Evolutionary conservation across 1,140 invertebrate species (phyloP).

Genomic region (Ruditapes philippinarum): DNA sequence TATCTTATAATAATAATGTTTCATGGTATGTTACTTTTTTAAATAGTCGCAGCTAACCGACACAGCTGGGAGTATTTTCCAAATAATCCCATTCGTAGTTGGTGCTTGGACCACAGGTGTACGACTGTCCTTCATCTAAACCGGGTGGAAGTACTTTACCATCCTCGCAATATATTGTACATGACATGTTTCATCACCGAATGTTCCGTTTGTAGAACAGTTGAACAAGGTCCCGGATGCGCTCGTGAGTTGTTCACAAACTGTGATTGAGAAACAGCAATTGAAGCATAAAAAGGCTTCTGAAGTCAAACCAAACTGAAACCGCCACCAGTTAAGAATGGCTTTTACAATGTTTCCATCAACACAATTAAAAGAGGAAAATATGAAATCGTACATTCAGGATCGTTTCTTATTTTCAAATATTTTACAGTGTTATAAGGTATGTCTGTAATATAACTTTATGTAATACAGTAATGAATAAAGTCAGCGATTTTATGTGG

Average conservation of each 20-base stretch:
- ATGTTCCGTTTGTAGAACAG: background rate
- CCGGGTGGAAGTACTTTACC: background rate
- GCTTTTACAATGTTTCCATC: too few species aligned
- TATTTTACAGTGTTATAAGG: too few species aligned
- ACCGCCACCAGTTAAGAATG: background rate
- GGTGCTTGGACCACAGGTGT: background rate
- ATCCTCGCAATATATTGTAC: background rate
- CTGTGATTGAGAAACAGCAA: background rate
- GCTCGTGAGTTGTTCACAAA: background rate
- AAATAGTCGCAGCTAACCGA: slow-evolving; percentile 1
- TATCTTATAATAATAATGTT: too few species aligned
- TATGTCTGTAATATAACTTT: too few species aligned
- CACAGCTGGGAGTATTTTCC: background rate
- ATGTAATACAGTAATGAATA: too few species aligned
- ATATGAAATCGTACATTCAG: too few species aligned
- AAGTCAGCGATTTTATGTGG: too few species aligned
- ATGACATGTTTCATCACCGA: background rate
- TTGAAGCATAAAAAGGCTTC: background rate
- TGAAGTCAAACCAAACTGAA: background rate
- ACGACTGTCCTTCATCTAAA: background rate
- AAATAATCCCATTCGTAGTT: slow-evolving; percentile 11
- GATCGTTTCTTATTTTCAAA: too few species aligned
- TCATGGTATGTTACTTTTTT: too few species aligned
- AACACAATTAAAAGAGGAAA: too few species aligned
- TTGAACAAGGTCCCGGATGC: background rate